phyloP scores from a whole-genome alignment of 2,888 invertebrate species.

The Ypsolopha sequella region DNA sequence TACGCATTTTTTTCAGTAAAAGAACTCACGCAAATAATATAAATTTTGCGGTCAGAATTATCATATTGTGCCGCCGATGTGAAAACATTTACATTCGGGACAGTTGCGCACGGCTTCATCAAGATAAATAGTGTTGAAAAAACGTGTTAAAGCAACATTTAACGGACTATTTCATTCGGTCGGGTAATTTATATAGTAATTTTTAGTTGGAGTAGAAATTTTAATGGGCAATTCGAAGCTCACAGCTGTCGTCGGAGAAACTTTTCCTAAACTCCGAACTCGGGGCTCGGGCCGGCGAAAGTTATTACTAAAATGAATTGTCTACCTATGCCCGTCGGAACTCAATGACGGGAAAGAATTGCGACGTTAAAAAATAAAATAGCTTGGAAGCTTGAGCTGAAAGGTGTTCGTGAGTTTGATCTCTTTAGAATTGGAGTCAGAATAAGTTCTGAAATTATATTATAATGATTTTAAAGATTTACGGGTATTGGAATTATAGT shows the following conservation, averaged over 20 bases:
- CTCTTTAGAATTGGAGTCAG: too few relatives aligned
- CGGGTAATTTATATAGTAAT: constrained; percentile 10
- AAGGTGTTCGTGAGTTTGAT: too few relatives aligned
- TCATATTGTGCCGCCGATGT: too few relatives aligned
- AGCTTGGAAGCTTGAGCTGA: too few relatives aligned
- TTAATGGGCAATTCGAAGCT: constrained; percentile 26
- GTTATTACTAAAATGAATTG: constrained; percentile 31
- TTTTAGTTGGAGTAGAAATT: constrained; percentile 20
- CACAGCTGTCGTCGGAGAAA: constrained; percentile 31
- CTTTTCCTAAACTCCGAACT: constrained; percentile 18
- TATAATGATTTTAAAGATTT: too few relatives aligned
- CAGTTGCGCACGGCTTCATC: too few relatives aligned
- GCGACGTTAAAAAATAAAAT: background rate
- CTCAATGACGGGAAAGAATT: background rate
- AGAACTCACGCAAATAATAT: too few relatives aligned
- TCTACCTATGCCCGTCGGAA: constrained; percentile 20
- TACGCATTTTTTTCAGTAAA: too few relatives aligned
- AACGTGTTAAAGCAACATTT: background rate
- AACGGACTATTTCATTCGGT: constrained; percentile 3
- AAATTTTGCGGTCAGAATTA: too few relatives aligned
- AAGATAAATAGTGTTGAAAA: background rate
- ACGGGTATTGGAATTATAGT: too few relatives aligned
- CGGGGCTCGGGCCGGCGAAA: constrained; percentile 17
- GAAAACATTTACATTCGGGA: too few relatives aligned
- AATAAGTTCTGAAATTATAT: too few relatives aligned